A percentile compares a stretch with the other conserved stretches of the same genome.
These are phyloP conservation scores for Cheilosia variabilis DNA, from an alignment of 2,888 invertebrate species.

Conservation along the genomic window DNA sequence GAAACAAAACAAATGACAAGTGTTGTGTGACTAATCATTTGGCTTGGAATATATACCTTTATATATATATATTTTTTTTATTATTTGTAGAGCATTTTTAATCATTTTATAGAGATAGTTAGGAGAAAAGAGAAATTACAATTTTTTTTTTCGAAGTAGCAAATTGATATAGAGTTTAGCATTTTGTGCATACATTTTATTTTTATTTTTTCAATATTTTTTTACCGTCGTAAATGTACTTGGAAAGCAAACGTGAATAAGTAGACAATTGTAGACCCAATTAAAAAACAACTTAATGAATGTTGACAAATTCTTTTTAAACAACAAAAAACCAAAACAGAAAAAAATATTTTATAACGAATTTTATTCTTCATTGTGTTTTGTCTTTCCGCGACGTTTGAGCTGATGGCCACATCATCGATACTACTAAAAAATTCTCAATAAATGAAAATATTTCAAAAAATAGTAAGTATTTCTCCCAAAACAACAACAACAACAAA, in stretches of 20 bases:
- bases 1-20: conserved; percentile 63
- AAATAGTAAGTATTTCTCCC: conserved; percentile 82
- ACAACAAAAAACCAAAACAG: conserved; percentile 70
- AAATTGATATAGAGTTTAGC: conserved; percentile 42
- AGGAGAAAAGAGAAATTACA: conserved; percentile 31
- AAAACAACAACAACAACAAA: conserved; percentile 57
- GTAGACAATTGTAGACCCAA: conserved; percentile 41
- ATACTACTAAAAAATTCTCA: conserved; percentile 82
- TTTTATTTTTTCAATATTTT: conserved; percentile 24
- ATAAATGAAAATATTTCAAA: conserved; percentile 79
- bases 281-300: conserved; percentile 65
- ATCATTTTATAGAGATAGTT: conserved; percentile 36
- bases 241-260: conserved; percentile 72
- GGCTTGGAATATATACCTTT: conserved; percentile 60
- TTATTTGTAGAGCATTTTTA: conserved; percentile 52
- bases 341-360: conserved; percentile 77
- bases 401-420: conserved; percentile 83
- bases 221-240: conserved; percentile 65
- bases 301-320: conserved; percentile 64
- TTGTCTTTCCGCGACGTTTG: conserved; percentile 84
- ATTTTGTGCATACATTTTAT: conserved; percentile 69
- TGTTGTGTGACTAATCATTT: conserved; percentile 77
- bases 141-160: conserved; percentile 19
- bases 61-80: conserved; percentile 39
- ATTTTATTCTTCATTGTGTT: conserved; percentile 83